Percentiles rank a stretch among this genome's conserved stretches.
These are phyloP conservation scores for Drosophila longiperda DNA, from an alignment of 2,888 invertebrate genomes.

Conservation along the genomic window DNA sequence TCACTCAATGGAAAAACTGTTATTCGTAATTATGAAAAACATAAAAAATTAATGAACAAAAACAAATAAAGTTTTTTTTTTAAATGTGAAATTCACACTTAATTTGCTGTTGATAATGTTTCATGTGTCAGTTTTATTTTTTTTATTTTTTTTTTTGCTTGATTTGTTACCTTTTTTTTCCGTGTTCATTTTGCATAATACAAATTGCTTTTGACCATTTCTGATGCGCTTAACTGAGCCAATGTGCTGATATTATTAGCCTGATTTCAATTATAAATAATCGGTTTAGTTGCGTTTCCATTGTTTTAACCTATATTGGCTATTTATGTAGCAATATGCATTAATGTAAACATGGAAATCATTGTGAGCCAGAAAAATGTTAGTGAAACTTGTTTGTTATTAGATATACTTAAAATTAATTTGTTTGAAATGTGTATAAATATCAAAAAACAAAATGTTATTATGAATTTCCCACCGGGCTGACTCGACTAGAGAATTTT, in stretches of 20 bases:
- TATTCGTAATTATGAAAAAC: constrained; percentile 67
- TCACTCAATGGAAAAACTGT: constrained; percentile 78
- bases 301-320: constrained; percentile 30
- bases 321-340: constrained; percentile 18
- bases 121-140: not conserved
- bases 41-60: constrained; percentile 28
- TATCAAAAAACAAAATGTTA: not conserved
- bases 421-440: not conserved
- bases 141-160: too few relatives aligned
- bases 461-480: not conserved
- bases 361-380: not conserved
- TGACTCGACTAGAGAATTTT: too few relatives aligned
- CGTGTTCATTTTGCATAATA: constrained; percentile 53
- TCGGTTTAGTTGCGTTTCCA: constrained; percentile 22
- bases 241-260: constrained; percentile 25
- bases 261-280: constrained; percentile 55
- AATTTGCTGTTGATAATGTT: constrained; percentile 2
- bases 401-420: not conserved
- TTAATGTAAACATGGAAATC: constrained; percentile 8
- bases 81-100: constrained; percentile 15
- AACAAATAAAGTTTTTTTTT: not conserved
- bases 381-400: not conserved
- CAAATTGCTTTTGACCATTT: constrained; percentile 65
- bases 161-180: not conserved
- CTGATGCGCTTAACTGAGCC: constrained; percentile 58